Evolutionary conservation across 1,140 invertebrate species (phyloP), one percentile per base, ranked within the genome.

Genomic region (Heliconius hewitsoni): DNA sequence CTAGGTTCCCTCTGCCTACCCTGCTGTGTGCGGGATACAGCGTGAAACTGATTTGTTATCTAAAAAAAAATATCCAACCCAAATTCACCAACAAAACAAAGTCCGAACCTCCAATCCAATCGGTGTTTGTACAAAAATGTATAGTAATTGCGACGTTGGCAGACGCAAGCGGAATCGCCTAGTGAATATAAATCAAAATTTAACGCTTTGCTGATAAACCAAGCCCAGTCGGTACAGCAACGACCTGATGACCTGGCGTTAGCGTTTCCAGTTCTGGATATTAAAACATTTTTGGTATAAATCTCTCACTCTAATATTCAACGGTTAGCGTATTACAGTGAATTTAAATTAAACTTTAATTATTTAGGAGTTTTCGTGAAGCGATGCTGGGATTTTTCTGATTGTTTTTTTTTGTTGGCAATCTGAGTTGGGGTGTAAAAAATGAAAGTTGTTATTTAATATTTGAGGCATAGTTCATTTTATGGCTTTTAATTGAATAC

Each of bases 141-240:
- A 66, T 66, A 75, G 79, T 80, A 76, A 80, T 80, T 82, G 78
- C 74, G 73, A 74, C 75, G 78, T 79, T 80, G 79, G 79, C 79
- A 81, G 57, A 72, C 79, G 52, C 60, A 70, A 71, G 23, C 23
- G 79, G 84, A 77, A 83, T 84, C 85, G 84, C 85, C 76, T 79
- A 86, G 84, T 88, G 87, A 89, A 87, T 89, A 87, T 89, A 87
- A 87, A 89, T 89, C 86, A 87, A 82, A 84, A 82, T 84, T 87
- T 86, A 87, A 83, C 82, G 81, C 76, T 76, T 70, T 76, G 73
- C 78, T 82, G 82, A 85, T 88, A 84, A 85, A 80, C 80, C 78
- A 71, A 57, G 84, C 79, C 84, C 81, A 87, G 72, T 81, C 81
- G 37, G 81, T 84, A 71, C 60, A 73, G 72, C 72, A 82, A 83